Evolutionary conservation across 2,113 vertebrate species (phyloP), one percentile per base, ranked within the genome.

Genomic region (Etia nguti): DNA sequence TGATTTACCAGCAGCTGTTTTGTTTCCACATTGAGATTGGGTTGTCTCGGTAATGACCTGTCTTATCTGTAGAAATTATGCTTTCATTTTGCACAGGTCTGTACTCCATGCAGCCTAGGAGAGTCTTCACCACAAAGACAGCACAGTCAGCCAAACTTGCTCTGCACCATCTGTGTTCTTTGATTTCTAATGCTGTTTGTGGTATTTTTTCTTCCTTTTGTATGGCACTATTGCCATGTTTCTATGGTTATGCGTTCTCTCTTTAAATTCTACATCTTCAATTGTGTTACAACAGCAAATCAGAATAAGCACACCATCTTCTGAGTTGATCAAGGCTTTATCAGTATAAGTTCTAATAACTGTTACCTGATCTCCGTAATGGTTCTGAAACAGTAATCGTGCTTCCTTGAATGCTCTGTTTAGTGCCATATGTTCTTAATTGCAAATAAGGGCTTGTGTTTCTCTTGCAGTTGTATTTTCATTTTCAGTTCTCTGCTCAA

Each of bases 141-240:
- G 20, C 60, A 41, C 34, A 60, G 16, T 60, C 29, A 60, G 57
- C 57, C 29, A 60, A 60, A 60, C 16, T 31, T 60, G 29, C 57
- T 60, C 3, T 60, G 57, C 57, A 60, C 26, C 1, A 5, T 60
- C 57, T 34, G 57, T 1, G 29, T 60, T 34, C 57, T 34, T 34
- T 60, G 9, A 60, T 34, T 60, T 60, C 57, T 60, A 20, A 34
- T 60, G 57, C 57, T 60, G 57, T 60, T 60, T 60, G 57, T 34
- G 29, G 0, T 31, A 34, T 1, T 1, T 18, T 60, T 60, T 60
- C 29, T 16, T 60, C 57, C 29, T 60, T 20, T 60, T 34, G 0
- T 34, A 60, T 60, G 57, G 29, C 79, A 59, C 15, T 81, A 26
- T 60, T 31, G 8, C 31, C 26, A 18, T 6, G 57, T 60, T 60